A percentile compares a stretch with the other conserved stretches of the same genome.
Conservation (phyloP, 2,797 vertebrate genomes). For the Protosalanx chinensis region DNA sequence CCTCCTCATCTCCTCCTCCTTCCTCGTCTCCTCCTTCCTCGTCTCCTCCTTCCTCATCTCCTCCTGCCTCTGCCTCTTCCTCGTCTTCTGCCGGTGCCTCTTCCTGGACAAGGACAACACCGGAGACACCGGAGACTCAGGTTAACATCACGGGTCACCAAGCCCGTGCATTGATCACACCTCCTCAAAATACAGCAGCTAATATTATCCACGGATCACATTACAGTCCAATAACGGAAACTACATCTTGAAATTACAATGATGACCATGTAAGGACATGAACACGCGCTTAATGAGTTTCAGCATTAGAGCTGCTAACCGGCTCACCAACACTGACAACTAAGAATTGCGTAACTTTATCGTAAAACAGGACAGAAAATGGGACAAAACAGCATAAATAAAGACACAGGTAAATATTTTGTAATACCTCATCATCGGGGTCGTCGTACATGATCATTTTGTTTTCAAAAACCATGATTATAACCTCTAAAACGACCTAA, state of each 20-base stretch:
- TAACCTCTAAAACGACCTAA: not conserved
- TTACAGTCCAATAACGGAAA: not conserved
- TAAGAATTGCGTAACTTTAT: conserved; percentile 1
- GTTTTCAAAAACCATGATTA: conserved; percentile 63
- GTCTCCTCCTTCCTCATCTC: not conserved
- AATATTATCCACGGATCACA: not conserved
- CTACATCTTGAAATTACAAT: not conserved
- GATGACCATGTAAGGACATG: no score
- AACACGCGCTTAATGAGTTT: not conserved
- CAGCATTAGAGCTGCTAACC: not conserved
- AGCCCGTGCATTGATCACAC: not conserved
- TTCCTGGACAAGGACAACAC: conserved; percentile 21
- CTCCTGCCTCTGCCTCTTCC: conserved; percentile 38
- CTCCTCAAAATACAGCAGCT: not conserved
- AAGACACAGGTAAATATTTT: not conserved
- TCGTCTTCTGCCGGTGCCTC: conserved; percentile 8
- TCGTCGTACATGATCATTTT: conserved; percentile 63
- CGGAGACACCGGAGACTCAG: no score
- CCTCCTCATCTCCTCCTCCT: conserved; percentile 49
- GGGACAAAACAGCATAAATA: not conserved
- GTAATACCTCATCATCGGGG: conserved; percentile 65
- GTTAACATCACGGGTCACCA: no score
- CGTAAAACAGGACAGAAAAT: not conserved
- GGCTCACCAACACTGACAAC: not conserved
- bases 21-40: conserved; percentile 30